These are phyloP conservation scores for Trididemnum miniatum DNA, from an alignment of 23 tunicate species.

Conservation along the genomic window DNA sequence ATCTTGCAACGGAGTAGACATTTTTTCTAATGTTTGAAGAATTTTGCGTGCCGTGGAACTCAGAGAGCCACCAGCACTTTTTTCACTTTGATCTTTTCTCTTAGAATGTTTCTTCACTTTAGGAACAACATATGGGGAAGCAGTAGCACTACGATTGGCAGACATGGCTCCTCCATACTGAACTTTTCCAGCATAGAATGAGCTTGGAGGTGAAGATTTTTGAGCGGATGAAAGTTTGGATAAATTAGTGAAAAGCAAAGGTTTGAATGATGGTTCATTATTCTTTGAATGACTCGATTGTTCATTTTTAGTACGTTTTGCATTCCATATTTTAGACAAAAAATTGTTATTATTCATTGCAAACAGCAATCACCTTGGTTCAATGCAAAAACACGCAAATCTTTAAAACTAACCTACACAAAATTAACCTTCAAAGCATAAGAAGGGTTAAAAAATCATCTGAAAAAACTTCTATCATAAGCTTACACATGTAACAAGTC, in stretches of 20 bases:
- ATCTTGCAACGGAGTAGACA: conserved; percentile 41
- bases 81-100: too few relatives aligned
- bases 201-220: conserved; percentile 7
- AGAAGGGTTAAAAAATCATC: too few relatives aligned
- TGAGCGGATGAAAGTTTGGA: neutral
- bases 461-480: too few relatives aligned
- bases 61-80: neutral
- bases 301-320: neutral
- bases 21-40: conserved; percentile 23
- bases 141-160: neutral
- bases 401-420: too few relatives aligned
- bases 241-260: neutral
- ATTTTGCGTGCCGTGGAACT: conserved; percentile 40
- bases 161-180: conserved; percentile 40
- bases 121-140: conserved; percentile 27
- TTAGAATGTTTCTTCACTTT: neutral
- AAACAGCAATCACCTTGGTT: too few relatives aligned
- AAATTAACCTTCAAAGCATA: too few relatives aligned
- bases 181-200: conserved; percentile 33
- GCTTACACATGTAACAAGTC: too few relatives aligned
- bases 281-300: neutral
- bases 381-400: too few relatives aligned
- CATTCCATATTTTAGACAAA: conserved; percentile 14
- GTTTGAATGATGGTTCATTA: conserved; percentile 16
- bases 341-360: conserved; percentile 14